Base-by-base conservation (phyloP, 2,113 vertebrate species). In the Petrocephalus microphthalmus region DNA sequence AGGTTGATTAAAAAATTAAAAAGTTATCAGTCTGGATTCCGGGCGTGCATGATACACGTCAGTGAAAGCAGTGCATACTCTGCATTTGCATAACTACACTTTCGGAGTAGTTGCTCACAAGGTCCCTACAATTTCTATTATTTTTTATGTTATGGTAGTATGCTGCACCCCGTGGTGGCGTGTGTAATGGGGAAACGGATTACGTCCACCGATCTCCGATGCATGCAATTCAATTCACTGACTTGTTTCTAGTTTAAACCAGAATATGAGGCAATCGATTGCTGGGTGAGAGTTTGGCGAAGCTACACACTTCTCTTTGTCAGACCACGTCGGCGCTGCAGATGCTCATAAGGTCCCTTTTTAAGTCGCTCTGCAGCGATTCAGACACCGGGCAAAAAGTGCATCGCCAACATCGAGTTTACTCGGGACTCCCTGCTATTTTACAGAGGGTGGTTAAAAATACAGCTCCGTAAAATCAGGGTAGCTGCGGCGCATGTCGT, bases 11-110 rank as follows among this genome's bases (percentile, higher is more conserved):
- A 20, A 81, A 81, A 33, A 71, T 25, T 42, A 54, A 45, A 37
- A 53, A 54, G 19, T 74, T 37, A 20, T 52, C 19, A 29, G 7
- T 45, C 87, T 54, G 22, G 22, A 29, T 88, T 22, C 22, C 51
- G 47, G 86, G 86, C 54, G 54, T 84, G 74, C 54, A 84, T 87
- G 42, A 42, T 74, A 87, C 89, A 89, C 89, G 89, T 89, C 89
- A 89, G 85, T 86, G 49, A 20, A 87, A 82, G 78, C 15, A 45
- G 45, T 17, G 33, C 78, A 82, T 19, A 20, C 42, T 10, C 78
- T n/a, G 33, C 5, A 11, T 64, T 67, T 67, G 25, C 25, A 13
- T 67, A 13, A 4, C 13, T 67, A 25, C 60, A 67, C 71, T 78
- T 78, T 42, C 13, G 15, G 13, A 78, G 71, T 37, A 78, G 33